Evolutionary conservation across 2,797 vertebrate genomes (phyloP), one percentile per base, ranked within the genome.

Genomic region (Rhynchotus rufescens): DNA sequence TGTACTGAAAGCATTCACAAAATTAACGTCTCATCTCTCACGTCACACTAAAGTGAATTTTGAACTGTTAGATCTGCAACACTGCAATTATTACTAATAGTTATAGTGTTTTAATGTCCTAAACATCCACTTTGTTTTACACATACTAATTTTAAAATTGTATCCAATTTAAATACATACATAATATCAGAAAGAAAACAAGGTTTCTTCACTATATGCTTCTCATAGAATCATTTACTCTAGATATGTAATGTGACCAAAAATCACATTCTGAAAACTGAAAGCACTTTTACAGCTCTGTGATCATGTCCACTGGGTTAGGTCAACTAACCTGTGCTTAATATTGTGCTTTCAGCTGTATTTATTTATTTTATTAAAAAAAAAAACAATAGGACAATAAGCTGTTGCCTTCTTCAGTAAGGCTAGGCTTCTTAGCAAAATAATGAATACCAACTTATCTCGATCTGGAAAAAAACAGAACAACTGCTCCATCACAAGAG

Each of bases 161-260:
- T 67, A 23, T 32, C 57, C 79, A 61, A 89, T 89, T 94, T 82
- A 92, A 92, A 95, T 87, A 71, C 30, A 90, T 73, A 92, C 84
- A 83, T 87, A 90, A 90, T 73, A 57, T 15, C 38, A 92, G 67
- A 95, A 90, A 93, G 90, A 56, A 95, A 93, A 92, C 87, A 84
- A 86, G 60, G 64, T 88, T 85, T 75, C 69, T 80, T 90, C 56
- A 42, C 82, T 90, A 51, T 36, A 32, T 84, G 32, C 71, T n/a
- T 88, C 75, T 93, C 64, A 6, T 51, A 60, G 47, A 51, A 57
- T 89, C 76, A 89, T 90, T 94, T 59, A 82, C 93, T 84, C 92
- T 89, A 66, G 84, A 92, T 94, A 92, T 81, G 71, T 51, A 95
- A 90, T 67, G 69, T 25, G 26, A 73, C 23, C 28, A 79, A 74